Conservation (phyloP, 2,888 invertebrate species). For the Ectemnius lituratus region DNA sequence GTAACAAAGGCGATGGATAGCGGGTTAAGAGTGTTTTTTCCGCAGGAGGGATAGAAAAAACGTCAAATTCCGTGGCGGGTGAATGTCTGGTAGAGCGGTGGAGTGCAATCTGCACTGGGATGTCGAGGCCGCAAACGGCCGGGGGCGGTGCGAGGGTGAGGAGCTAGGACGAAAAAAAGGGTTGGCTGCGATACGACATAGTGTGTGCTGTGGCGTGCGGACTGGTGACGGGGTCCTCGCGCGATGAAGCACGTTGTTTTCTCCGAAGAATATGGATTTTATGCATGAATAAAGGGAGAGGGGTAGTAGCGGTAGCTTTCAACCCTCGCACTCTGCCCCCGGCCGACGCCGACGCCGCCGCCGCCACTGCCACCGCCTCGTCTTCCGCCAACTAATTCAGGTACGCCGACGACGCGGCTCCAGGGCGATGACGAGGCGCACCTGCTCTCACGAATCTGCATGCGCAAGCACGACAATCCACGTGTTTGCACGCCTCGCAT, state of each 20-base stretch:
- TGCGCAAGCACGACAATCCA: conserved; percentile 59
- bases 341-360: conserved; percentile 11
- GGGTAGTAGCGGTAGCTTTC: conserved; percentile 2
- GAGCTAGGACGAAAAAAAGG: conserved; percentile 60
- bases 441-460: conserved; percentile 57
- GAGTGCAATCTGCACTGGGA: conserved; percentile 36
- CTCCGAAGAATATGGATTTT: conserved; percentile 74
- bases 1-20: background rate
- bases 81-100: conserved; percentile 31
- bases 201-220: conserved; percentile 2
- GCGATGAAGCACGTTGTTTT: conserved; percentile 69
- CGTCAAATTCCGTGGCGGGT: conserved; percentile 30
- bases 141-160: conserved; percentile 48
- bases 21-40: conserved; percentile 25
- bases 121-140: conserved; percentile 38
- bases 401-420: conserved; percentile 22
- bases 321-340: conserved; percentile 2
- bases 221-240: conserved; percentile 55
- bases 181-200: conserved; percentile 55
- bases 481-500: conserved; percentile 58
- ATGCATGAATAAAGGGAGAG: conserved; percentile 67
- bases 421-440: conserved; percentile 27
- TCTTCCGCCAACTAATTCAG: conserved; percentile 58
- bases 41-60: conserved; percentile 25
- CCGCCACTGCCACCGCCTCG: conserved; percentile 16